Conservation (phyloP, 2,888 invertebrate genomes). For the Herminia tarsipennalis region DNA sequence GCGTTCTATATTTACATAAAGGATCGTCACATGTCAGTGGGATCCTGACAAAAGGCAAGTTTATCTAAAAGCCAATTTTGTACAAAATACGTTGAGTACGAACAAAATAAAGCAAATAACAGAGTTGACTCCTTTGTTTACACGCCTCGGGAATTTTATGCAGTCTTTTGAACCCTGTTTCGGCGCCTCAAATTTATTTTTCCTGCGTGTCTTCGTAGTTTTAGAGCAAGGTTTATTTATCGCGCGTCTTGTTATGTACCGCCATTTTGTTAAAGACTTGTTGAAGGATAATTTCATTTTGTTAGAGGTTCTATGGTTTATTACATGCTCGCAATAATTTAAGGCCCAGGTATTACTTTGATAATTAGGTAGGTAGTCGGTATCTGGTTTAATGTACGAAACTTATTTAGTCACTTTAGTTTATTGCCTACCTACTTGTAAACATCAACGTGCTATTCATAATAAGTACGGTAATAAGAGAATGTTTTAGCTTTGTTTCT, state of each 20-base stretch:
- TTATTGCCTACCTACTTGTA: too few species aligned
- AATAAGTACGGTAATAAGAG: too few species aligned
- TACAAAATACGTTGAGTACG: conserved; percentile 32
- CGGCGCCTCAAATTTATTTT: conserved; percentile 39
- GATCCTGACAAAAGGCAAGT: conserved; percentile 14
- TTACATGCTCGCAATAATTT: conserved; percentile 1
- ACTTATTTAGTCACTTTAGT: too few species aligned
- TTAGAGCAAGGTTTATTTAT: conserved; percentile 23
- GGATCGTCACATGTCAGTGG: conserved; percentile 16
- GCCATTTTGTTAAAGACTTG: conserved; percentile 16
- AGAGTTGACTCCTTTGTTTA: conserved; percentile 46
- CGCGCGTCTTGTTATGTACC: conserved; percentile 19
- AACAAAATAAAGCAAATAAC: conserved; percentile 43
- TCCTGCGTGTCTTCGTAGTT: conserved; percentile 17
- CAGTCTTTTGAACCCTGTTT: conserved; percentile 51
- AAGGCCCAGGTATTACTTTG: too few species aligned
- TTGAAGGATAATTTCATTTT: conserved; percentile 11
- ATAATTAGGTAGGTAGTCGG: too few species aligned
- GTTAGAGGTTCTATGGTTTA: neutral
- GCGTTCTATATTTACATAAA: conserved; percentile 5
- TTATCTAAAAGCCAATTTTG: conserved; percentile 35
- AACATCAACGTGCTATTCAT: too few species aligned
- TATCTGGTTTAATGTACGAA: too few species aligned
- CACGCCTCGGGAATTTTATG: conserved; percentile 49
- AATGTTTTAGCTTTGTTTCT: too few species aligned